phyloP scores from a whole-genome alignment of 2,888 invertebrate species.

The Eilema griseolum region DNA sequence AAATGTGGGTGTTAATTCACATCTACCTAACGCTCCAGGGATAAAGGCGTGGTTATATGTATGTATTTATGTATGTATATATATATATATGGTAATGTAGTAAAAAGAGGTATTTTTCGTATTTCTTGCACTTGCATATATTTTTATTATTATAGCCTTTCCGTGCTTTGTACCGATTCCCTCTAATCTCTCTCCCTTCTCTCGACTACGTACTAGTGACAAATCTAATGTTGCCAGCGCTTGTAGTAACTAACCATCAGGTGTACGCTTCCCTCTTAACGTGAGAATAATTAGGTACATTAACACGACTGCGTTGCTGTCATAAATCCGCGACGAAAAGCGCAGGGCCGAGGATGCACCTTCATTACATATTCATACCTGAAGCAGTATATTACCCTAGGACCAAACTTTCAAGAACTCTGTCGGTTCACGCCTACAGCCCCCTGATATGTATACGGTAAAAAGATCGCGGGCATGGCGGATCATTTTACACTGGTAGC shows the following conservation, averaged over 20 bases:
- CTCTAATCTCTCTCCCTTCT: neutral
- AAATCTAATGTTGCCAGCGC: neutral
- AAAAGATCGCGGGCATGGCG: neutral
- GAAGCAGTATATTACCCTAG: neutral
- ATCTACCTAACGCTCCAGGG: no score
- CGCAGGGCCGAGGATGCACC: neutral
- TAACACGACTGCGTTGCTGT: neutral
- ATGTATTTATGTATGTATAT: no score
- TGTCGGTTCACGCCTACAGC: neutral
- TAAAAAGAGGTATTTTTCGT: no score
- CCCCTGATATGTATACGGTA: neutral
- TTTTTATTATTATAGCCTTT: no score
- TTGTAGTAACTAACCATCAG: neutral
- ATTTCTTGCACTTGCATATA: no score
- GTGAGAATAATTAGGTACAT: neutral
- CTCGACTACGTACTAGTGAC: neutral
- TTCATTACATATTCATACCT: constrained; percentile 4
- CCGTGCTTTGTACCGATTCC: no score
- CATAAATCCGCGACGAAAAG: neutral
- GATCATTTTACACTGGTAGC: constrained; percentile 1
- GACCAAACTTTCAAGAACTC: neutral
- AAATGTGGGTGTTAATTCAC: no score
- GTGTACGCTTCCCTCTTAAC: neutral
- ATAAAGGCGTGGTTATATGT: no score
- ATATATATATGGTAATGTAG: no score